Base-by-base conservation (phyloP, 2,888 invertebrate species). In the Phrixothrix hirtus region DNA sequence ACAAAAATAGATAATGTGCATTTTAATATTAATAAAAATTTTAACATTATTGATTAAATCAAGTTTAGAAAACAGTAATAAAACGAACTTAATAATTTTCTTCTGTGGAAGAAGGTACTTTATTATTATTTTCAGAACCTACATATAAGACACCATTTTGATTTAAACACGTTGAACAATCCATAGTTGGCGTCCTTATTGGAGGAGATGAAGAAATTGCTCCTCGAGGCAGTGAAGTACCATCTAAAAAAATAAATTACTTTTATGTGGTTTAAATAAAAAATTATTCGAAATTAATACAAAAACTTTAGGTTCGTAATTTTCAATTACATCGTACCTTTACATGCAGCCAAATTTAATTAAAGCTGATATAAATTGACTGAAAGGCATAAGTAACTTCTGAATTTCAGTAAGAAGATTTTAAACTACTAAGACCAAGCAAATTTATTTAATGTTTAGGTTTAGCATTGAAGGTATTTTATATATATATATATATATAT, bases 51-150 rank as follows among this genome's bases (percentile, higher is more conserved):
- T 21, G 14, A 14, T 13, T 16, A 35, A 31, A 16, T 36, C 27
- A 30, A 13, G 36, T 16, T 35, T 35, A 49, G 44, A 11, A 43
- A 44, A 50, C 44, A 32, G 13, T 21, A 16, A 38, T 6, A 14
- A 16, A 38, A 13, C 26, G 32, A 15, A 44, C 16, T 31, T 52
- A 52, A 30, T 45, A 52, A 14, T 35, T 46, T 35, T 35, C 52
- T 39, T 46, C 52, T 13, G 46, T 16, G 13, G 46, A 27, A 10
- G 57, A 42, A 7, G 57, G 48, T 36, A 49, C 14, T 34, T 57
- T 54, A 31, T 54, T 53, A 15, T 51, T 55, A 42, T 48, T 57
- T 49, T 57, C 57, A n/a, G 57, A 36, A 34, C 38, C 43, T 25
- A 41, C 32, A 29, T 49, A 57, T 7, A 53, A 32, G 9, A 48